Evolutionary conservation across 2,888 invertebrate species (phyloP), one percentile per base, ranked within the genome.

Genomic region (Drosophila pseudotalamancana): DNA sequence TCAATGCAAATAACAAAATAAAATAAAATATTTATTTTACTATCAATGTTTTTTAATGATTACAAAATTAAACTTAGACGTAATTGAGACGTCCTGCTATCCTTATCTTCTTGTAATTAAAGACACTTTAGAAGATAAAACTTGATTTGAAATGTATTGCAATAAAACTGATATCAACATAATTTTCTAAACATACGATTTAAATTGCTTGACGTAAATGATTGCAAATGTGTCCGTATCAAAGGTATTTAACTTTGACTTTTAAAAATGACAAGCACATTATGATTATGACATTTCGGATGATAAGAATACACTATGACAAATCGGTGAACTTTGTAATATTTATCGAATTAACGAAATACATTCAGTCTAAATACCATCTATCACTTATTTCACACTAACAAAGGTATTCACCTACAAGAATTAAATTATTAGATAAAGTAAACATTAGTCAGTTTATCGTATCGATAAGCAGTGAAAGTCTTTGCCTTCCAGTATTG

Each of bases 261-360:
- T 40, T 45, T 48, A 57, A 39, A 35, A 32, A 76, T 79, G 76
- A 67, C 72, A 69, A 35, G 43, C 27, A 31, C 35, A 50, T 63
- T 63, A 55, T 32, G 48, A 53, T 61, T 42, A 35, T 60, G 45
- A 55, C 61, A 51, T 21, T 56, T 34, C 19, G 14, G 16, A 11
- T 56, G 59, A 60, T 59, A 42, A 50, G 5, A 11, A 19, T 45
- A 21, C 21, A 9, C 29, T 35, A 80, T 79, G 81, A 79, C 77
- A 74, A 79, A 84, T 81, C 61, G 64, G 32, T 77, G 84, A 65
- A 80, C 84, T 80, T 73, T 77, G 80, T 19, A 48, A 49, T 50
- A 59, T 57, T 48, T 54, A 63, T 71, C 32, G 31, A 25, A 63
- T 43, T 57, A 32, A 45, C 19, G n/a, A 4, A n/a, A 40, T 18